Evolutionary conservation across 2,797 vertebrate species (phyloP), one percentile per base, ranked within the genome.

Genomic region (Delichon dasypus): DNA sequence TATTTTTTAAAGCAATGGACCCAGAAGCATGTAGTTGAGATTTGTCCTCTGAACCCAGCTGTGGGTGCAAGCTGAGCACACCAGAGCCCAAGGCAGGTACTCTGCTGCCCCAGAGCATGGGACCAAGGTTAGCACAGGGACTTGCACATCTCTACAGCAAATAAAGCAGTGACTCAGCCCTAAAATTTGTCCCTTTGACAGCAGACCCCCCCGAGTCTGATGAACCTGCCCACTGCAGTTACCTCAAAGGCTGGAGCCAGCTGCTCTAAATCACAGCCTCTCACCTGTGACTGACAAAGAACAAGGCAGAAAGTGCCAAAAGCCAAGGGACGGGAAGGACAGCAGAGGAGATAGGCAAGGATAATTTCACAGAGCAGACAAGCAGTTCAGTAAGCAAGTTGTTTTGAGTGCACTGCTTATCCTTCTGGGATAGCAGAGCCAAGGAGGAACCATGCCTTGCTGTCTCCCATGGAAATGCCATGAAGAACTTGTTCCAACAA

Each of bases 111-210:
- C 55, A 55, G 60, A 53, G 54, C 42, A 7, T 0, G 1, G 42
- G n/a, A 38, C 11, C 36, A 27, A 5, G 0, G 0, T 2, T 3
- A 22, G 27, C 5, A 3, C 27, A 27, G 54, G 7, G 42, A 61
- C 42, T 29, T 10, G 27, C 27, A 19, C 50, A 15, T 2, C 38
- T 18, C 44, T 42, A 0, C 1, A 5, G 23, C n/a, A 70, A 76
- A 34, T 5, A 42, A 67, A 84, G 34, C 57, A 53, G 32, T 13
- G 38, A 34, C 11, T 4, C 80, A 64, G 7, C 9, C 15, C 27
- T 45, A 21, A 16, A 65, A 45, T 29, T 4, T 22, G 58, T 57
- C 51, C 55, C 22, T 5, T 62, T 36, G 47, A 23, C 34, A 58
- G 25, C 25, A 80, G 25, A 66, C 0, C 0, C 11, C n/a, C 23